Conservation (phyloP, 37 sponge, comb jelly and placozoan genomes). For the Dysidea cf. avara region DNA sequence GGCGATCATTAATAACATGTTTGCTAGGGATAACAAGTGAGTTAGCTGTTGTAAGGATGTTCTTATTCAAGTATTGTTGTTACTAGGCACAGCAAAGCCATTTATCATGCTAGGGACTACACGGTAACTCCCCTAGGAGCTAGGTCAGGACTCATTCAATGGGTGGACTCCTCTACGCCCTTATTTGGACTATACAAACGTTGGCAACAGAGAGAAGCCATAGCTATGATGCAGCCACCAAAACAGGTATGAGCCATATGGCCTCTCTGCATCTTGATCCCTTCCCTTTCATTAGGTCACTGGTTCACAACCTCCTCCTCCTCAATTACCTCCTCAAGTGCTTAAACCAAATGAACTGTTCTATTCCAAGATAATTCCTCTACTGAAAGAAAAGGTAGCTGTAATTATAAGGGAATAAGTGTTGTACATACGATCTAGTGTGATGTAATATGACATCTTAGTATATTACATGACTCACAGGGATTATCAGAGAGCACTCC, state of each 20-base stretch:
- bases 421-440: neutral
- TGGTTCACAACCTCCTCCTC: constrained; percentile 55
- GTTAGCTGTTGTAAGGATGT: neutral
- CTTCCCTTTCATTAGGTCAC: constrained; percentile 4
- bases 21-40: constrained; percentile 77
- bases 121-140: constrained; percentile 96
- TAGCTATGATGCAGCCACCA: constrained; percentile 54
- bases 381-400: constrained; percentile 63
- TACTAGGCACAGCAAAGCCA: constrained; percentile 64
- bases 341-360: constrained; percentile 87
- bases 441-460: neutral
- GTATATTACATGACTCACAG: neutral
- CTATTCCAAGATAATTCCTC: constrained; percentile 88
- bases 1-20: constrained; percentile 93
- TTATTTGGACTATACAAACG: constrained; percentile 97
- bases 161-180: constrained; percentile 93
- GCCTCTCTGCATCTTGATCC: too few species aligned
- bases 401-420: too few species aligned
- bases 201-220: constrained; percentile 95
- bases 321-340: constrained; percentile 52
- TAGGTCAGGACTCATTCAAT: constrained; percentile 95
- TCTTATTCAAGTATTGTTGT: neutral
- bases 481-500: constrained; percentile 76
- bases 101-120: constrained; percentile 90
- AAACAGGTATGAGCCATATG: constrained; percentile 46